phyloP scores from a whole-genome alignment of 2,797 vertebrate species.

The Etheostoma nigrum region DNA sequence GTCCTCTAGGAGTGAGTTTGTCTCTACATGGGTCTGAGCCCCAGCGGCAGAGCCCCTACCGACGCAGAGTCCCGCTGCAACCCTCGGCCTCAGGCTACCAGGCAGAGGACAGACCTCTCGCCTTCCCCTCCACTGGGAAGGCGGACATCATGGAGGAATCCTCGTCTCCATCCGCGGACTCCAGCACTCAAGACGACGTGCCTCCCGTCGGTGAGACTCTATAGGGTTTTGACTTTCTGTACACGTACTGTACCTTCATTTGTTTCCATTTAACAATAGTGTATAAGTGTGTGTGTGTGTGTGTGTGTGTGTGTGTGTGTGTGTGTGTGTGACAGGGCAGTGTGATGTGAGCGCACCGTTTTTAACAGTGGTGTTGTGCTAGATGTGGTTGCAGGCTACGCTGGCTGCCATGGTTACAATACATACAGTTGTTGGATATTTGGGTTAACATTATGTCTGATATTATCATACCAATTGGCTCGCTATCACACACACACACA shows the following conservation, averaged over 20 bases:
- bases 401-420: too few relatives aligned
- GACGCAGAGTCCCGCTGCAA: slow-evolving; percentile 83
- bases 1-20: slow-evolving; percentile 89
- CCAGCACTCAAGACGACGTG: slow-evolving; percentile 81
- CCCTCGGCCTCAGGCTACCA: slow-evolving; percentile 78
- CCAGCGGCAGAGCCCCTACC: slow-evolving; percentile 83
- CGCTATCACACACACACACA: too few relatives aligned
- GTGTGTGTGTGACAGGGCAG: too few relatives aligned
- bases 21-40: slow-evolving; percentile 96
- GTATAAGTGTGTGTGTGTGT: not conserved
- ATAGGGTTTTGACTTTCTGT: not conserved
- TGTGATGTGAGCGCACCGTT: too few relatives aligned
- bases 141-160: slow-evolving; percentile 91
- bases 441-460: too few relatives aligned
- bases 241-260: too few relatives aligned
- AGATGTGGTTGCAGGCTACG: too few relatives aligned
- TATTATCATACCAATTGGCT: too few relatives aligned
- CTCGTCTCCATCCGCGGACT: slow-evolving; percentile 83
- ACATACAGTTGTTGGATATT: too few relatives aligned
- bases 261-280: not conserved
- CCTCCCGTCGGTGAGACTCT: slow-evolving; percentile 86
- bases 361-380: too few relatives aligned
- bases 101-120: slow-evolving; percentile 83
- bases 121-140: slow-evolving; percentile 80
- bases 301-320: too few relatives aligned